Percentiles rank a stretch among this genome's conserved stretches.
Conservation (phyloP, 2,888 invertebrate species). For the Cordilura impudica region DNA sequence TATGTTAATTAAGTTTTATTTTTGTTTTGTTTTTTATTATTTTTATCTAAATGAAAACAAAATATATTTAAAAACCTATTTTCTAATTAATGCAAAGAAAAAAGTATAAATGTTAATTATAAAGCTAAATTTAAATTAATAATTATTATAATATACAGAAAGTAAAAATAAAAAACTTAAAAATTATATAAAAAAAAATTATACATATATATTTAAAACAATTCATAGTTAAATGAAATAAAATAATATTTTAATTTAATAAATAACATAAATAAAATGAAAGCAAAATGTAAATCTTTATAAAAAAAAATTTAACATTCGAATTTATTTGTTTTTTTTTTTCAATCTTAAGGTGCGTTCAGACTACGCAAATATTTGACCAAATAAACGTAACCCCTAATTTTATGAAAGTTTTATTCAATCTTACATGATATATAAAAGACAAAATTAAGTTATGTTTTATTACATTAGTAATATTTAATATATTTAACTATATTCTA, state of each 20-base stretch:
- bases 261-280: conserved; percentile 48
- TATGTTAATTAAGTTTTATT: conserved; percentile 42
- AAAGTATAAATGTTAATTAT: conserved; percentile 60
- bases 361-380: too few species aligned
- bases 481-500: too few species aligned
- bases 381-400: too few species aligned
- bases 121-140: conserved; percentile 51
- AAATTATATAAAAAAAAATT: conserved; percentile 45
- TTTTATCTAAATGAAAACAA: conserved; percentile 34
- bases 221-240: conserved; percentile 59
- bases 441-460: too few species aligned
- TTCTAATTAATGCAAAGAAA: conserved; percentile 33
- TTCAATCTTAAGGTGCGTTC: too few species aligned
- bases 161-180: conserved; percentile 40
- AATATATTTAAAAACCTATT: conserved; percentile 36
- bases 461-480: too few species aligned
- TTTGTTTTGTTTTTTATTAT: conserved; percentile 47
- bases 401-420: too few species aligned
- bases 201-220: conserved; percentile 59
- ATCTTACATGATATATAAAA: too few species aligned
- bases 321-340: conserved; percentile 26
- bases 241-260: conserved; percentile 54
- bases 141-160: conserved; percentile 57
- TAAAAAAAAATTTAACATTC: conserved; percentile 20
- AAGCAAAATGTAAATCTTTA: conserved; percentile 54